phyloP scores from a whole-genome alignment of 1,140 invertebrate genomes.

The Euura lappo region DNA sequence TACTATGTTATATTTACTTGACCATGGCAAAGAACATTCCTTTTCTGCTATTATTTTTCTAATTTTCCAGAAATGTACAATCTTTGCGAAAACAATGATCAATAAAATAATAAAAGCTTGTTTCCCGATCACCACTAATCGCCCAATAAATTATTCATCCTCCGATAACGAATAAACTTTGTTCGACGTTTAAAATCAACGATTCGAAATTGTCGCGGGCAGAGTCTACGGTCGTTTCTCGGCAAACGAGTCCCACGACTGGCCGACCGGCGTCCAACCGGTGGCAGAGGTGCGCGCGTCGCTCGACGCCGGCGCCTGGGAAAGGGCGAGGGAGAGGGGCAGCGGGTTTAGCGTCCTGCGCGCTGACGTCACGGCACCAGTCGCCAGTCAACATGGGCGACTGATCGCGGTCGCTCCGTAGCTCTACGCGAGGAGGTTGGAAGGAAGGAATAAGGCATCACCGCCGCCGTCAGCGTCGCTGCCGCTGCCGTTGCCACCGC shows the following conservation, averaged over 20 bases:
- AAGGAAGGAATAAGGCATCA: conserved; percentile 1
- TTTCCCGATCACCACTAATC: no score
- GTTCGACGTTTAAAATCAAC: no score
- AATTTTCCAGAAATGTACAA: no score
- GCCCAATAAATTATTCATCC: no score
- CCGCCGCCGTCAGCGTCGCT: neutral
- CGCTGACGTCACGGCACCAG: neutral
- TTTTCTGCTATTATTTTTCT: no score
- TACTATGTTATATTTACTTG: no score
- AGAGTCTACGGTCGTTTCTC: no score
- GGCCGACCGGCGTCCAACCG: neutral
- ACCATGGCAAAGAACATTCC: no score
- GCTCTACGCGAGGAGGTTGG: neutral
- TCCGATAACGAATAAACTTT: no score
- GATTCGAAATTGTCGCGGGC: no score
- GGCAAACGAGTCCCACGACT: neutral
- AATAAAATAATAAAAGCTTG: no score
- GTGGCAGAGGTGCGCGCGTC: neutral
- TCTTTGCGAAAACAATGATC: no score
- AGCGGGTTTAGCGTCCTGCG: neutral
- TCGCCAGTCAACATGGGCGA: conserved; percentile 2
- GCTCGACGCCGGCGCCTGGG: neutral
- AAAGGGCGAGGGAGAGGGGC: neutral
- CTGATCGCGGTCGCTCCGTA: conserved; percentile 6
- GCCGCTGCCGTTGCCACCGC: neutral